Evolutionary conservation across 1,140 invertebrate genomes (phyloP).

Genomic region (Phocides pigmalion): DNA sequence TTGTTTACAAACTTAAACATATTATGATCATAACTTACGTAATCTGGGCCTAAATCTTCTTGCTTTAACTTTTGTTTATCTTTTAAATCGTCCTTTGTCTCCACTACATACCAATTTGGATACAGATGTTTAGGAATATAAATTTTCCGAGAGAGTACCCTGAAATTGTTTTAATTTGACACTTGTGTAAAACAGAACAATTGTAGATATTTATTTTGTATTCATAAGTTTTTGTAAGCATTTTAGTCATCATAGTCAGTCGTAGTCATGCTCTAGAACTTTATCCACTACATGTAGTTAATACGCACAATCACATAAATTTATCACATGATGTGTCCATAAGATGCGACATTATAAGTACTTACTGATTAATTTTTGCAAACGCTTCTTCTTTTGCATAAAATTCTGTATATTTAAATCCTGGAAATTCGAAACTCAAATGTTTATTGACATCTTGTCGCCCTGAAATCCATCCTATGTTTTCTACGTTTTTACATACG

Average conservation of each 20-base stretch:
- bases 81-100: constrained; percentile 33
- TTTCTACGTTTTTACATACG: constrained; percentile 53
- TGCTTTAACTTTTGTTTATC: constrained; percentile 36
- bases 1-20: too few relatives aligned
- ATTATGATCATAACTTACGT: constrained; percentile 43
- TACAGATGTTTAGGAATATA: constrained; percentile 50
- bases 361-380: constrained; percentile 68
- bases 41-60: constrained; percentile 44
- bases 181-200: background rate
- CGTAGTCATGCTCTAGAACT: too few relatives aligned
- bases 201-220: background rate
- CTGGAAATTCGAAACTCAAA: constrained; percentile 71
- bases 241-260: too few relatives aligned
- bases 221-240: too few relatives aligned
- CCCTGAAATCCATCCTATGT: constrained; percentile 60
- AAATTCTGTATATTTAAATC: constrained; percentile 63
- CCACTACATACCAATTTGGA: constrained; percentile 52
- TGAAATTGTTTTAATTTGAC: constrained; percentile 43
- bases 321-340: background rate
- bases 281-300: too few relatives aligned
- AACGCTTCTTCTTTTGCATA: constrained; percentile 61
- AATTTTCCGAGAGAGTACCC: constrained; percentile 59
- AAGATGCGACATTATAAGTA: constrained; percentile 34
- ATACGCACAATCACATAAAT: too few relatives aligned
- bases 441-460: constrained; percentile 43